phyloP scores from a whole-genome alignment of 1,140 invertebrate genomes.

The Trialeurodes vaporariorum region DNA sequence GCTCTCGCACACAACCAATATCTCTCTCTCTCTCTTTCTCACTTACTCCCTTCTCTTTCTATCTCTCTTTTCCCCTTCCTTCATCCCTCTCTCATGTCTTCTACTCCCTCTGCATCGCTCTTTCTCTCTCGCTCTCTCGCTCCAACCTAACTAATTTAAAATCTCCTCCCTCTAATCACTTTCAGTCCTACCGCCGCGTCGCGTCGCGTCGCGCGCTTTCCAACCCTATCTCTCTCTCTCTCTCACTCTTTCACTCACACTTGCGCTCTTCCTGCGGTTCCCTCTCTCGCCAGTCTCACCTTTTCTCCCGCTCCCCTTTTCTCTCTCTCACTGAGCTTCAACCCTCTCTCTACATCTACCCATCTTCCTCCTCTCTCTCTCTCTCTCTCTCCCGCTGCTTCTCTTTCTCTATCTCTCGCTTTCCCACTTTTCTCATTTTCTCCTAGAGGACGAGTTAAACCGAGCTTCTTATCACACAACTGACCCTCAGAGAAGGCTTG shows the following conservation, averaged over 20 bases:
- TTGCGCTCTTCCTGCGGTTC: conserved; percentile 14
- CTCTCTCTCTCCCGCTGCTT: conserved; percentile 20
- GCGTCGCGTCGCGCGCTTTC: conserved; percentile 12
- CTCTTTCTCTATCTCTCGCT: conserved; percentile 12
- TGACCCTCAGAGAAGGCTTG: conserved; percentile 5
- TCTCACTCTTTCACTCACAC: conserved; percentile 9
- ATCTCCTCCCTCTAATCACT: conserved; percentile 22
- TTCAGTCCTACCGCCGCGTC: conserved; percentile 17
- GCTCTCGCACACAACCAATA: background rate
- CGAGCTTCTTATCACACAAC: conserved; percentile 12
- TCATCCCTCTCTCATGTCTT: too few relatives aligned
- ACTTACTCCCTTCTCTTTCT: background rate
- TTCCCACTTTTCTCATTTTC: conserved; percentile 20
- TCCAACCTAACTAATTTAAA: background rate
- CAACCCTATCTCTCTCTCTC: conserved; percentile 14
- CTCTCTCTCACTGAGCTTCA: conserved; percentile 7
- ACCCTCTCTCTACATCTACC: conserved; percentile 18
- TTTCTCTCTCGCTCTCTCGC: background rate
- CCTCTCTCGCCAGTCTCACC: conserved; percentile 10
- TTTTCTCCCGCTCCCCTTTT: conserved; percentile 8
- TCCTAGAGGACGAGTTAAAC: conserved; percentile 12
- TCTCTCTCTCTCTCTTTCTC: background rate
- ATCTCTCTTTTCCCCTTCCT: background rate
- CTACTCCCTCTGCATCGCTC: background rate
- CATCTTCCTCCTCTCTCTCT: conserved; percentile 22